These are phyloP conservation scores for Pseudotriccus pelzelni DNA, from an alignment of 2,797 vertebrate genomes.

Conservation along the genomic window DNA sequence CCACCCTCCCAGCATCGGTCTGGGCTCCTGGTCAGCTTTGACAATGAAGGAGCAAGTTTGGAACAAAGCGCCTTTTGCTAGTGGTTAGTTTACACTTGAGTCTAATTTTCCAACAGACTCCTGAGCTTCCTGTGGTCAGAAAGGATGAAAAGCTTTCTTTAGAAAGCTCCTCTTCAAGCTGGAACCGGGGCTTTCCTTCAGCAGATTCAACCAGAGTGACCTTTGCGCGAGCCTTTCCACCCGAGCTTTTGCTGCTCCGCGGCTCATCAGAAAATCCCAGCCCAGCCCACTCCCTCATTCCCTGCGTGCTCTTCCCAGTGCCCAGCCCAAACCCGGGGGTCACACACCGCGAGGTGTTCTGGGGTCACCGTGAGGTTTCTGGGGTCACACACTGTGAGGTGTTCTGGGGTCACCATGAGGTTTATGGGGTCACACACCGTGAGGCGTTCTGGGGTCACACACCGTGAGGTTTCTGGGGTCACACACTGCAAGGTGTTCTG, in stretches of 20 bases:
- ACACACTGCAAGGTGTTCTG: too few species aligned
- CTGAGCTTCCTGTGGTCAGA: neutral
- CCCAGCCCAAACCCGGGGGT: too few species aligned
- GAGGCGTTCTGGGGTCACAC: too few species aligned
- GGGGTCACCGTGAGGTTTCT: too few species aligned
- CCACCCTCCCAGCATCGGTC: rapidly evolving
- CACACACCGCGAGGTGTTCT: too few species aligned
- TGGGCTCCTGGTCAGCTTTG: neutral
- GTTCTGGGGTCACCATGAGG: too few species aligned
- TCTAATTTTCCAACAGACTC: neutral
- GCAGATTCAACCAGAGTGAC: neutral
- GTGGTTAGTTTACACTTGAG: neutral
- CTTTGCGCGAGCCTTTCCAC: rapidly evolving
- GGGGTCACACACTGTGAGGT: too few species aligned
- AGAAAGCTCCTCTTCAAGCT: neutral
- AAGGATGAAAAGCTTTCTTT: neutral
- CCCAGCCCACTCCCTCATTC: neutral
- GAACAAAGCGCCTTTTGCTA: conserved; percentile 10
- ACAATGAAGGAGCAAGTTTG: neutral
- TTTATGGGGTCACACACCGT: too few species aligned
- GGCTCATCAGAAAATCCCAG: neutral
- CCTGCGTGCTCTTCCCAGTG: too few species aligned
- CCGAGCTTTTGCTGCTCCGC: neutral
- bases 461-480: too few species aligned
- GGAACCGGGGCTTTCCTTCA: neutral